phyloP scores from a whole-genome alignment of 2,113 vertebrate species.

The Cromileptes altivelis region DNA sequence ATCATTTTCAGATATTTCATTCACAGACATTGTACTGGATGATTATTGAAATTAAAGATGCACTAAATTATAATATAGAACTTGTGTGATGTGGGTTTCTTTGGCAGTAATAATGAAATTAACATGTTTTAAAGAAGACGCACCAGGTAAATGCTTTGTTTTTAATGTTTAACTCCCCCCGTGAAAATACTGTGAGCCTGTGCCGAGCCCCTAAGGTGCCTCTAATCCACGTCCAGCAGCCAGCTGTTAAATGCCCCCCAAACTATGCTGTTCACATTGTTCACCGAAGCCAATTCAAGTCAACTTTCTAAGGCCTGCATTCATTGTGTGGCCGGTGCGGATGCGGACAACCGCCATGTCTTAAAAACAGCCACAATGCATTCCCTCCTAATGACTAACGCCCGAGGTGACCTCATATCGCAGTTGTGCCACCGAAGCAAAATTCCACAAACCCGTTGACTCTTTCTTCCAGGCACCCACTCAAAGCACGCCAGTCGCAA shows the following conservation, averaged over 20 bases:
- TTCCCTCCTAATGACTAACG: conserved; percentile 85
- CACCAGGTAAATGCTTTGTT: conserved; percentile 37
- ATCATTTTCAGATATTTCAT: conserved; percentile 65
- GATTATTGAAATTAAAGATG: conserved; percentile 76
- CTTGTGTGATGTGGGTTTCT: background rate
- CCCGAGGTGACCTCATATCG: conserved; percentile 84
- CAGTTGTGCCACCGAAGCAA: conserved; percentile 84
- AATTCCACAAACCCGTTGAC: conserved; percentile 82
- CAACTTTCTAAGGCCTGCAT: conserved; percentile 84
- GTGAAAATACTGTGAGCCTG: conserved; percentile 46
- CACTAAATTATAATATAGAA: conserved; percentile 70
- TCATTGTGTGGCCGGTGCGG: conserved; percentile 78
- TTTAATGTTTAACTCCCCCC: conserved; percentile 42
- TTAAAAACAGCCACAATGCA: conserved; percentile 87
- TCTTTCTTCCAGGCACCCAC: conserved; percentile 81
- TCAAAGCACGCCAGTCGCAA: conserved; percentile 63
- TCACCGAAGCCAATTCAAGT: conserved; percentile 83
- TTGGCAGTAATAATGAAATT: background rate
- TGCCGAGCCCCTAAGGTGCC: conserved; percentile 75
- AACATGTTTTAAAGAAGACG: conserved; percentile 20
- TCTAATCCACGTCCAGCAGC: conserved; percentile 82
- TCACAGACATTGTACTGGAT: conserved; percentile 64
- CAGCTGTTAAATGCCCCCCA: conserved; percentile 74
- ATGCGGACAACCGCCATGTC: conserved; percentile 81
- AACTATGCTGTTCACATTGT: conserved; percentile 82